Conservation (phyloP, 2,113 vertebrate species). For the Cyanistes caeruleus region DNA sequence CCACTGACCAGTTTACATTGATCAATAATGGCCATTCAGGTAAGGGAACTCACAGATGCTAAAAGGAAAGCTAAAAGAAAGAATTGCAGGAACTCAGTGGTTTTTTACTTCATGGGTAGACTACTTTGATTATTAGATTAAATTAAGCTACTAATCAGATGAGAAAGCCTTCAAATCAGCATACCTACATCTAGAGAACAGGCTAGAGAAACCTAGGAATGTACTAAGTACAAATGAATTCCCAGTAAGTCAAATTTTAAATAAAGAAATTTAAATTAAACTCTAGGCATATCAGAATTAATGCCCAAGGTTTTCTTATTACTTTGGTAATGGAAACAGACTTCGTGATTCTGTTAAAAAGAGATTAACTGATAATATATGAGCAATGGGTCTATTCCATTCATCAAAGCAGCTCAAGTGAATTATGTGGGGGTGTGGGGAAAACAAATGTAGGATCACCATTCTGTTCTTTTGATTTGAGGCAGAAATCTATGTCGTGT, state of each 20-base stretch:
- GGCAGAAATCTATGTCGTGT: neutral
- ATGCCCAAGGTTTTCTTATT: neutral
- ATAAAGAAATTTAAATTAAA: neutral
- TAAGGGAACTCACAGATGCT: slow-evolving; percentile 55
- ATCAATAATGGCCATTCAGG: slow-evolving; percentile 92
- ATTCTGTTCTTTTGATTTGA: neutral
- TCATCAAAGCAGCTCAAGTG: neutral
- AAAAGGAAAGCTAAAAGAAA: neutral
- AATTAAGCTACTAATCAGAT: neutral
- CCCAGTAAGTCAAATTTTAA: neutral
- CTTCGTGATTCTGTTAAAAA: neutral
- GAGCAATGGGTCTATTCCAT: neutral
- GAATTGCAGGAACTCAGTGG: neutral
- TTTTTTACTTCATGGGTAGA: neutral
- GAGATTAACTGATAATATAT: neutral
- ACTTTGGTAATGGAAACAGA: neutral
- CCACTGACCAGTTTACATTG: slow-evolving; percentile 80
- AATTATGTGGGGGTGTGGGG: fast-evolving
- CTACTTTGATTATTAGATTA: neutral
- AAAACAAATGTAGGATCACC: neutral
- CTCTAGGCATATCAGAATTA: neutral
- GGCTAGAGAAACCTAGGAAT: neutral
- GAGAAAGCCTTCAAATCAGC: neutral
- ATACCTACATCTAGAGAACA: neutral
- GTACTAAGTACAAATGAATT: neutral